Base-by-base conservation (phyloP, 92 coral and sea anemone species). In the Paragorgia papillata region DNA sequence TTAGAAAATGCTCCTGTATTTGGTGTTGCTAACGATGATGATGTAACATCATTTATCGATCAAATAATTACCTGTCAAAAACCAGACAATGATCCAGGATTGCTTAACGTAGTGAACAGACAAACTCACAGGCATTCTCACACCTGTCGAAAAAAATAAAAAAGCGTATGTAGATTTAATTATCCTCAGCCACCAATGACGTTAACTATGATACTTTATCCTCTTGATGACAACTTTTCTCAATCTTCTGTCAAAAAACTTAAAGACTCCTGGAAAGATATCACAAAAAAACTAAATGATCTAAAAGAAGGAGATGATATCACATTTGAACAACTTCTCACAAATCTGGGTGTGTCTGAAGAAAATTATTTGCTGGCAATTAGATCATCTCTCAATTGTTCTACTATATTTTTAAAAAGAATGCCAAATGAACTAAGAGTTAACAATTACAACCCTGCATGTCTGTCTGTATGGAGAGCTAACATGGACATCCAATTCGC, bases 121-220 rank as follows among this genome's bases (percentile, higher is more conserved):
- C 84, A 83, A 49, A 62, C 68, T 27, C 87, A 67, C 61, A 67
- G 79, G 32, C 87, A 78, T 78, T 83, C 87, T 18, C 79, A 78
- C 55, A 83, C 87, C 57, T 83, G 87, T 64, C 70, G 79, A 33
- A 83, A 37, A 40, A 61, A 29, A 28, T 40, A 21, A 18, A 34
- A 61, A 61, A 61, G 28, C 10, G 68, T 21, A 21, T 66, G 74
- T 37, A 53, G 87, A 26, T 83, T 86, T 29, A 69, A 83, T 66
- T 86, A 46, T 71, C 87, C 84, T 5, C 82, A 85, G 31, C 80
- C 89, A 25, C 84, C 88, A 32, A 74, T 86, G 83, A 86, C 53
- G 66, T 18, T n/a, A 30, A 86, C 90, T 21, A 13, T 29, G 28
- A 86, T 82, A 37, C 81, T 82, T 7, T 76, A 60, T 82, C 90